Conservation (phyloP, 2,888 invertebrate species). For the Heliconius hortense region DNA sequence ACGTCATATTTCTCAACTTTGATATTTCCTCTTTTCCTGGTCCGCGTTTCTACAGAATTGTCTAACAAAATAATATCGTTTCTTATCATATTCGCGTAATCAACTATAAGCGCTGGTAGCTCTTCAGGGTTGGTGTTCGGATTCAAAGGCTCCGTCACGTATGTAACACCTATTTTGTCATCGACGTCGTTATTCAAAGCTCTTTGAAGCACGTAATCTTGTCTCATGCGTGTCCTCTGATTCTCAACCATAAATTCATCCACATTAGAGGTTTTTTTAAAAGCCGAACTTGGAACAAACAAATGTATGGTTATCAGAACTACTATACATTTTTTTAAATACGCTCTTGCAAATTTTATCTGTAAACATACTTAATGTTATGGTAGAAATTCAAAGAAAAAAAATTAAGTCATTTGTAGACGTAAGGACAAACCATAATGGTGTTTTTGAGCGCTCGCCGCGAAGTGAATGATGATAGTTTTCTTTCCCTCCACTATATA, state of each 20-base stretch:
- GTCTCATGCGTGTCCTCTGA: slow-evolving; percentile 60
- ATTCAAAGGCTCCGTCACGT: slow-evolving; percentile 52
- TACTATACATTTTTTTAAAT: slow-evolving; percentile 55
- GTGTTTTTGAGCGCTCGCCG: slow-evolving; percentile 46
- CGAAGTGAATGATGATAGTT: slow-evolving; percentile 41
- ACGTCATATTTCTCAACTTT: slow-evolving; percentile 62
- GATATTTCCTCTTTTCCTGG: slow-evolving; percentile 68
- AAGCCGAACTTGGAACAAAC: slow-evolving; percentile 58
- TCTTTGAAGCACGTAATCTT: slow-evolving; percentile 63
- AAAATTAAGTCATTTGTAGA: slow-evolving; percentile 1
- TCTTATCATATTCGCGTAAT: slow-evolving; percentile 72
- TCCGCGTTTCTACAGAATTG: slow-evolving; percentile 71
- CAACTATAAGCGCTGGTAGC: slow-evolving; percentile 65
- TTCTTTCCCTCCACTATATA: slow-evolving; percentile 56
- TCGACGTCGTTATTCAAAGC: slow-evolving; percentile 55
- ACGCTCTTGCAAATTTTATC: slow-evolving; percentile 53
- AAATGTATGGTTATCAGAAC: slow-evolving; percentile 57
- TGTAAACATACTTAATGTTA: slow-evolving; percentile 49
- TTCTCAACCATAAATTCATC: slow-evolving; percentile 63
- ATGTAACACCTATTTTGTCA: slow-evolving; percentile 53
- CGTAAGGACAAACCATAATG: slow-evolving; percentile 59
- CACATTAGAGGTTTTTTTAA: slow-evolving; percentile 54
- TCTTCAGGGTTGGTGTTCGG: slow-evolving; percentile 57
- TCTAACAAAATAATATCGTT: slow-evolving; percentile 71
- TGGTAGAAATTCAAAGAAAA: slow-evolving; percentile 46